Percentiles rank a stretch among this genome's conserved stretches.
These are phyloP conservation scores for Pipistrellus pygmaeus DNA, from an alignment of 2,797 vertebrate species.

Conservation along the genomic window DNA sequence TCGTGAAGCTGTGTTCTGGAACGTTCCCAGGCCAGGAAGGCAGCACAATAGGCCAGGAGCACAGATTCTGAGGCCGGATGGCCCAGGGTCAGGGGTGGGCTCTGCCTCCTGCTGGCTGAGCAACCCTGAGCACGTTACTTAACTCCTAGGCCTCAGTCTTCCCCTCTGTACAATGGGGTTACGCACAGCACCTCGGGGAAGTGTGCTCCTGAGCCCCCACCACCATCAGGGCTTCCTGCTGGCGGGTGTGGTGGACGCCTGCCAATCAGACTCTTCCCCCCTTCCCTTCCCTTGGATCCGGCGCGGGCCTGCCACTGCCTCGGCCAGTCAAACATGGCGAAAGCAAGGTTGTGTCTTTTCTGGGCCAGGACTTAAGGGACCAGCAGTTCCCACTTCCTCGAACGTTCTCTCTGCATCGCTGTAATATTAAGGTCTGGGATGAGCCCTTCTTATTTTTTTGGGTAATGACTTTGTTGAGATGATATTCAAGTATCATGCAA, in stretches of 20 bases:
- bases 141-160: neutral
- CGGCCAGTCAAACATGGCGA: neutral
- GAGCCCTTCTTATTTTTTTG: neutral
- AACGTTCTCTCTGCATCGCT: neutral
- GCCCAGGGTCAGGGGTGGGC: fast-evolving
- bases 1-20: neutral
- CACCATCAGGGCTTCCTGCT: neutral
- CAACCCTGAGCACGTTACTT: neutral
- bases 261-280: neutral
- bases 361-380: neutral
- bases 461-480: neutral
- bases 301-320: neutral
- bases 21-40: too few species aligned
- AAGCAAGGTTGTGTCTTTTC: neutral
- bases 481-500: neutral
- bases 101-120: neutral
- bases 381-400: neutral
- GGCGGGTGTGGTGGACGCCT: neutral
- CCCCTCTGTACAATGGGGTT: neutral
- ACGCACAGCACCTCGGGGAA: neutral
- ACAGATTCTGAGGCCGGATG: neutral
- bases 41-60: fast-evolving
- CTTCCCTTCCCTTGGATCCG: neutral
- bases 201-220: neutral
- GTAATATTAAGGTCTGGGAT: neutral